phyloP scores from a whole-genome alignment of 2,113 vertebrate genomes.

The Irena cyanogastra region DNA sequence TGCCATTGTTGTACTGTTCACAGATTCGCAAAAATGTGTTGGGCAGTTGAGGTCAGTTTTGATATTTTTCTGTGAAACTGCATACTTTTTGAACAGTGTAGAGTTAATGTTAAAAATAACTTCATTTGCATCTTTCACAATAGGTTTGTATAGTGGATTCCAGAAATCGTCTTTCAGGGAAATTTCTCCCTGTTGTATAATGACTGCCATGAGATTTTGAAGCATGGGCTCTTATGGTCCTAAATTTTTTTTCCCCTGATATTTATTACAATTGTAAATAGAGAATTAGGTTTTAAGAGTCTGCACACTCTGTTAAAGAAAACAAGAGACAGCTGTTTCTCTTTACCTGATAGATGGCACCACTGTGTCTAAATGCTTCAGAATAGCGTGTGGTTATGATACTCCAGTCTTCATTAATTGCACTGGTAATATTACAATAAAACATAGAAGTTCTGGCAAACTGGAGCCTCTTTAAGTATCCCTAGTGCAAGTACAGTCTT shows the following conservation, averaged over 20 bases:
- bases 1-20: background rate
- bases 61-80: background rate
- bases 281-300: background rate
- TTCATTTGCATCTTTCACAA: background rate
- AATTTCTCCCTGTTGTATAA: background rate
- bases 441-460: background rate
- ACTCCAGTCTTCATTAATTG: background rate
- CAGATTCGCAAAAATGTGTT: background rate
- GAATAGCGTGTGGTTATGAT: background rate
- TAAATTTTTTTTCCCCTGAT: background rate
- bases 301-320: background rate
- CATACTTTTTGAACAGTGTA: background rate
- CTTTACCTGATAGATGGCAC: background rate
- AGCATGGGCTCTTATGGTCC: background rate
- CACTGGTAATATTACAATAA: background rate
- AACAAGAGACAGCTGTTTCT: background rate
- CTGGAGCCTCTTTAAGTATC: background rate
- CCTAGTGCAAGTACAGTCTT: background rate
- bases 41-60: background rate
- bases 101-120: background rate
- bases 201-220: background rate
- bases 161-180: background rate
- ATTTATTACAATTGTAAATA: background rate
- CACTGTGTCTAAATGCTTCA: background rate
- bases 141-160: background rate